phyloP scores from a whole-genome alignment of 1,140 invertebrate genomes.

The Meloidogyne chitwoodi region DNA sequence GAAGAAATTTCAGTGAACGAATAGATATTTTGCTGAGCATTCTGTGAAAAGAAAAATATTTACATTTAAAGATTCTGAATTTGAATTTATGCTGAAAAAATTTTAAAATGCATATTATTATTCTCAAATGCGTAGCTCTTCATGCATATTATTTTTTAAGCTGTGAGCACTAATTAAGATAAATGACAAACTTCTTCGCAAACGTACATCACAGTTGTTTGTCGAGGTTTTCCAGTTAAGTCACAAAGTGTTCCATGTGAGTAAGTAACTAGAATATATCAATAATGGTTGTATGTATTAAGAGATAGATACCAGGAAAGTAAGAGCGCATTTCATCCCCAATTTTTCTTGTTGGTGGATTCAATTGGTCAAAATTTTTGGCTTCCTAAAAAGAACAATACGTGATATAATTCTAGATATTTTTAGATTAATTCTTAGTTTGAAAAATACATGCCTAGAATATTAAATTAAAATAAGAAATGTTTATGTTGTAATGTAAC shows the following conservation, averaged over 20 bases:
- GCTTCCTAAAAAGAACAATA: constrained; percentile 29
- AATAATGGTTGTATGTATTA: background rate
- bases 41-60: constrained; percentile 1
- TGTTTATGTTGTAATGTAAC: background rate
- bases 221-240: constrained; percentile 68
- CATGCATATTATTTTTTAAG: too few species aligned
- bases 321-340: constrained; percentile 77
- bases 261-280: constrained; percentile 52
- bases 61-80: too few species aligned
- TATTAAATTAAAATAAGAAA: background rate
- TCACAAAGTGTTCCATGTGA: constrained; percentile 79
- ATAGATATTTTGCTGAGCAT: constrained; percentile 67
- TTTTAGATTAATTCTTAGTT: too few species aligned
- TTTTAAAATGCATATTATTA: too few species aligned
- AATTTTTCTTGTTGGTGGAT: constrained; percentile 70
- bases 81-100: too few species aligned
- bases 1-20: constrained; percentile 85
- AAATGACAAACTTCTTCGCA: constrained; percentile 59
- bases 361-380: constrained; percentile 34
- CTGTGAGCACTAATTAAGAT: background rate
- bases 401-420: too few species aligned
- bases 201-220: constrained; percentile 55
- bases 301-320: constrained; percentile 60
- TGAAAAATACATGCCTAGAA: background rate
- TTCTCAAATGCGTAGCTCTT: too few species aligned